Evolutionary conservation across 2,797 vertebrate species (phyloP).

Genomic region (Sebastes variabilis): DNA sequence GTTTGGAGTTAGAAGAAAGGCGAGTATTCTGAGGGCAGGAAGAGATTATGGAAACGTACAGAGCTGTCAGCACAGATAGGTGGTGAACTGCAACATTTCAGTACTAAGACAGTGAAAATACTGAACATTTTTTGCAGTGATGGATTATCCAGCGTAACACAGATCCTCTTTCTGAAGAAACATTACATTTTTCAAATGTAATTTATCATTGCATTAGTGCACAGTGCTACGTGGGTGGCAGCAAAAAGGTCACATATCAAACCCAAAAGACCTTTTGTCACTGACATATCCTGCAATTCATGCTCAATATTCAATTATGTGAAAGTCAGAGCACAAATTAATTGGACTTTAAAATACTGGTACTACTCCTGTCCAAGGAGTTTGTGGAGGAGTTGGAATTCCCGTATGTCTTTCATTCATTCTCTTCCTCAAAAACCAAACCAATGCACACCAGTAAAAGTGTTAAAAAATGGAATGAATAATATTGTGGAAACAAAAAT

Average conservation of each 20-base stretch:
- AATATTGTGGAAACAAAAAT: neutral
- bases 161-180: neutral
- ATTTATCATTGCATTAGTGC: neutral
- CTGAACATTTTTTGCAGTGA: neutral
- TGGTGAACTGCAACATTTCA: neutral
- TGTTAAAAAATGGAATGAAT: neutral
- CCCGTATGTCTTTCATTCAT: neutral
- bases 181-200: neutral
- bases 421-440: neutral
- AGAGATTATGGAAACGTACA: neutral
- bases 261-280: neutral
- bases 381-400: too few relatives aligned
- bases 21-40: neutral
- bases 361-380: neutral
- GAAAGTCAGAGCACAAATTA: neutral
- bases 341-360: neutral
- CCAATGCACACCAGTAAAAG: neutral
- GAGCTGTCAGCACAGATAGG: neutral
- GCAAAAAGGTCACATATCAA: neutral
- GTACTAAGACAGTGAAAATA: neutral
- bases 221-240: neutral
- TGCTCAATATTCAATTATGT: neutral
- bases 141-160: neutral
- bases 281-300: neutral
- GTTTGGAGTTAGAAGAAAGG: neutral